Evolutionary conservation across 1,140 invertebrate species (phyloP).

Genomic region (Drosophila subobscura): DNA sequence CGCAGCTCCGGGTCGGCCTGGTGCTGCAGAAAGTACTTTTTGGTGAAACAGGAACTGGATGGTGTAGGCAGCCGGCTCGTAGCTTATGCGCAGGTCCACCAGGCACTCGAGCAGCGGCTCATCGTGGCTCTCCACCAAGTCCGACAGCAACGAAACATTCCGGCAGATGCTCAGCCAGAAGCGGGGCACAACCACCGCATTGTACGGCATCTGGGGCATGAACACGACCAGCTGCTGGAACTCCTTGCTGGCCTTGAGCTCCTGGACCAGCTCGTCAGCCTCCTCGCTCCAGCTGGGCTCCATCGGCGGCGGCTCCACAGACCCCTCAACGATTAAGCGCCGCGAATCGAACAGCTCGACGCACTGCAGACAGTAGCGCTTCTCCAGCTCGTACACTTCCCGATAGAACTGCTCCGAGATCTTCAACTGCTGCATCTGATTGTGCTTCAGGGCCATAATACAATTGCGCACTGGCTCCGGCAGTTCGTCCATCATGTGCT

Average conservation of each 20-base stretch:
- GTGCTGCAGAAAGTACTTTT: constrained; percentile 97
- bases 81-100: constrained; percentile 93
- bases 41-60: constrained; percentile 98
- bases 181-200: constrained; percentile 94
- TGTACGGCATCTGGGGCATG: constrained; percentile 66
- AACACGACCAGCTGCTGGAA: constrained; percentile 39
- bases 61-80: constrained; percentile 84
- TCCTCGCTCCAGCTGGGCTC: constrained; percentile 90
- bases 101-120: constrained; percentile 96
- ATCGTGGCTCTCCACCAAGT: constrained; percentile 97
- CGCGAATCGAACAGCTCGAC: constrained; percentile 92
- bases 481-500: constrained; percentile 84
- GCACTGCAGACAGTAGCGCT: constrained; percentile 94
- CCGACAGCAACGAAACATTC: constrained; percentile 93
- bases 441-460: constrained; percentile 95
- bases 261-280: constrained; percentile 84
- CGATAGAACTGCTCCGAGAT: constrained; percentile 97
- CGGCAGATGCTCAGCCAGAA: constrained; percentile 99
- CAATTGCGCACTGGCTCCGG: constrained; percentile 91
- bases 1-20: constrained; percentile 94
- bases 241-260: constrained; percentile 83
- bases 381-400: constrained; percentile 96
- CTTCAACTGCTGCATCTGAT: constrained; percentile 94
- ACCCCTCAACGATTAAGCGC: constrained; percentile 90
- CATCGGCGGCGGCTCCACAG: constrained; percentile 94